These are phyloP conservation scores for Brachyistius frenatus DNA, from an alignment of 2,113 vertebrate genomes.

Conservation along the genomic window DNA sequence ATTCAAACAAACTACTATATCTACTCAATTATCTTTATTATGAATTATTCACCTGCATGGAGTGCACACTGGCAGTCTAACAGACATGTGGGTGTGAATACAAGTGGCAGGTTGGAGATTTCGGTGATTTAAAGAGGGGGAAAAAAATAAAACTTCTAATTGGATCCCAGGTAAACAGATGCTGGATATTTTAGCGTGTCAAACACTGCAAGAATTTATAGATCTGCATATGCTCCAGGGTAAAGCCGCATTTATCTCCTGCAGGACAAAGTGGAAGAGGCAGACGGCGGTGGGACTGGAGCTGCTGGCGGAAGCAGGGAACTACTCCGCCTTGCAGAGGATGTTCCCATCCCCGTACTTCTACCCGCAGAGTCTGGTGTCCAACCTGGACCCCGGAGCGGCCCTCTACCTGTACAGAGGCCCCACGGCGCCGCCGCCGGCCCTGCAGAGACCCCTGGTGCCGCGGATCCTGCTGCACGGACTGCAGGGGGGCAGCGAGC, in stretches of 20 bases:
- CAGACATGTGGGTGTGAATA: slow-evolving; percentile 70
- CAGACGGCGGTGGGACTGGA: slow-evolving; percentile 97
- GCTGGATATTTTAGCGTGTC: slow-evolving; percentile 32
- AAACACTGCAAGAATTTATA: slow-evolving; percentile 6
- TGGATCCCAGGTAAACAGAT: slow-evolving; percentile 53
- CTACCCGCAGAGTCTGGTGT: slow-evolving; percentile 96
- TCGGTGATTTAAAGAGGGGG: slow-evolving; percentile 37
- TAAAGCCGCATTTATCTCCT: not conserved
- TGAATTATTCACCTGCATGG: slow-evolving; percentile 91
- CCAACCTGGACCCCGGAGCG: slow-evolving; percentile 95
- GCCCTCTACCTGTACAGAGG: slow-evolving; percentile 96
- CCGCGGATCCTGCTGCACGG: slow-evolving; percentile 97
- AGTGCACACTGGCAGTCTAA: slow-evolving; percentile 68
- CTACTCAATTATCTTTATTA: slow-evolving; percentile 95
- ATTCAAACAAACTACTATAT: slow-evolving; percentile 93
- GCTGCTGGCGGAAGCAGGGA: slow-evolving; percentile 95
- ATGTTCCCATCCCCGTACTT: slow-evolving; percentile 99
- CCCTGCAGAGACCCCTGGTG: slow-evolving; percentile 93
- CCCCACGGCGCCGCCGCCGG: slow-evolving; percentile 92
- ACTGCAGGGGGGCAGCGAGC: slow-evolving; percentile 92
- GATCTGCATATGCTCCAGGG: not conserved
- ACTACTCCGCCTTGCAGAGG: slow-evolving; percentile 96
- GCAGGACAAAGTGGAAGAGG: slow-evolving; percentile 97
- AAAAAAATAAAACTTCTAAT: slow-evolving; percentile 38
- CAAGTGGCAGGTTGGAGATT: slow-evolving; percentile 56